Conservation (phyloP, 2,888 invertebrate species). For the Hyalella azteca region DNA sequence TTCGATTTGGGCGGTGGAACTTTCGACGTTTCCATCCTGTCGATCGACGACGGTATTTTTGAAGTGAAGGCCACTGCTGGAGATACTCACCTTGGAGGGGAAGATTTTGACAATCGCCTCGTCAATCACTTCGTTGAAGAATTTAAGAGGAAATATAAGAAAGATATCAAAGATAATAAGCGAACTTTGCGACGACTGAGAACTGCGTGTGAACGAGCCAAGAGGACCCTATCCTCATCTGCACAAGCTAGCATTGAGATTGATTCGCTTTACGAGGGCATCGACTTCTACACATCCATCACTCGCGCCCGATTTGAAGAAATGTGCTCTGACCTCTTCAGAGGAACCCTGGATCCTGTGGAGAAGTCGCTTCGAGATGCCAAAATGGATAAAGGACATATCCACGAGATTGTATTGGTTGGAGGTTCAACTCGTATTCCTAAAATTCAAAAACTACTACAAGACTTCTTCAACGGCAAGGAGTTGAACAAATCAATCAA, state of each 20-base stretch:
- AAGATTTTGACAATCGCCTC: constrained; percentile 78
- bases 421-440: constrained; percentile 98
- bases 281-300: constrained; percentile 94
- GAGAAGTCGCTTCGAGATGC: constrained; percentile 95
- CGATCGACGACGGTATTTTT: constrained; percentile 70
- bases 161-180: constrained; percentile 64
- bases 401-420: constrained; percentile 89
- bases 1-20: constrained; percentile 73
- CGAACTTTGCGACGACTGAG: constrained; percentile 76
- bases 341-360: constrained; percentile 94
- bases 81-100: constrained; percentile 91
- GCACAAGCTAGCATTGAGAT: constrained; percentile 92
- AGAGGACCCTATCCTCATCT: constrained; percentile 70
- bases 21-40: constrained; percentile 69
- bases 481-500: constrained; percentile 96
- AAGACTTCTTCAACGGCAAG: constrained; percentile 86
- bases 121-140: constrained; percentile 70
- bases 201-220: constrained; percentile 89
- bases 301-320: constrained; percentile 97
- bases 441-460: constrained; percentile 94
- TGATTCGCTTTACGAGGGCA: constrained; percentile 91
- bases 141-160: constrained; percentile 68
- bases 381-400: constrained; percentile 90
- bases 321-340: constrained; percentile 93
- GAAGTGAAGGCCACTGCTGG: constrained; percentile 77